phyloP scores from a whole-genome alignment of 2,888 invertebrate species.

The Phorcus lineatus region DNA sequence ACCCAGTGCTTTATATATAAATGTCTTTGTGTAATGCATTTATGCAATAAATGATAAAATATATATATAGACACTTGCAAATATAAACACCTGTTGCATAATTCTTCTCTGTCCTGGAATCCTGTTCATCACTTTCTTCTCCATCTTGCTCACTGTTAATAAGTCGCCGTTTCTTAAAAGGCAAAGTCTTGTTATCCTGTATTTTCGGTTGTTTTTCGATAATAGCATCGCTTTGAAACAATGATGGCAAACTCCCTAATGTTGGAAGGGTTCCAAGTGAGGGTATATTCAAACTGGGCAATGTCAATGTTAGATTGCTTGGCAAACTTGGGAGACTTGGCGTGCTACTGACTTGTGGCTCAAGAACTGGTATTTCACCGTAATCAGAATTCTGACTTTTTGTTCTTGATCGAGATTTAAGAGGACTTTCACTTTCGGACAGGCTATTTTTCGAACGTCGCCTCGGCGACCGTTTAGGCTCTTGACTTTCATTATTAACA shows the following conservation, averaged over 20 bases:
- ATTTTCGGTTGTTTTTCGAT: not conserved
- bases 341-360: not conserved
- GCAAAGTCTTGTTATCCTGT: slow-evolving; percentile 39
- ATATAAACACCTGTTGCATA: no score
- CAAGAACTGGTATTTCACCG: slow-evolving; percentile 1
- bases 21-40: not conserved
- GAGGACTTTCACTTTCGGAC: not conserved
- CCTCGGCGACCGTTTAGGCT: not conserved
- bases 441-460: not conserved
- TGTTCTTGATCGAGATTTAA: not conserved
- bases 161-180: slow-evolving; percentile 52
- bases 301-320: not conserved
- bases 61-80: not conserved
- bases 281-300: slow-evolving; percentile 1
- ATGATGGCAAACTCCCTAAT: not conserved
- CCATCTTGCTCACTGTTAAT: not conserved
- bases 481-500: not conserved
- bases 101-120: not conserved
- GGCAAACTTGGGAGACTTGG: slow-evolving; percentile 2
- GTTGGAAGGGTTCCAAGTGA: not conserved
- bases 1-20: no score
- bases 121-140: not conserved
- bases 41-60: not conserved
- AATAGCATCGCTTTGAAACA: not conserved
- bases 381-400: not conserved